phyloP scores from a whole-genome alignment of 1,140 invertebrate genomes.

The Pectinophora gossypiella region DNA sequence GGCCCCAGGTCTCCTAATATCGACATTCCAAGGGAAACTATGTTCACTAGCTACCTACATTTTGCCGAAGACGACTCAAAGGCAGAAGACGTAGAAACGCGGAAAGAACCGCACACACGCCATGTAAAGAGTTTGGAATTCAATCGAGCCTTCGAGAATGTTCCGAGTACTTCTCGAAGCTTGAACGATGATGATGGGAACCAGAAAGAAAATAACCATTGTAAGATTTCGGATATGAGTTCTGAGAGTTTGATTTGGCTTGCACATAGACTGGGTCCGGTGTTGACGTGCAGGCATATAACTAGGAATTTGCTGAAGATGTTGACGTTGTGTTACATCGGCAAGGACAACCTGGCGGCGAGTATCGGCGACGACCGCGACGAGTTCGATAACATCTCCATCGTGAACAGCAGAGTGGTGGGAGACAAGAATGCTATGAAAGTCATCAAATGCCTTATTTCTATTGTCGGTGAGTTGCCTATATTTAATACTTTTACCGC shows the following conservation, averaged over 20 bases:
- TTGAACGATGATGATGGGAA: constrained; percentile 30
- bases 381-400: constrained; percentile 75
- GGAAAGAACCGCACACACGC: constrained; percentile 44
- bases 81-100: constrained; percentile 79
- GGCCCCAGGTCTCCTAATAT: constrained; percentile 51
- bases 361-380: constrained; percentile 49
- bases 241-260: constrained; percentile 94
- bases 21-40: constrained; percentile 53
- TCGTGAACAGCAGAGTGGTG: constrained; percentile 77
- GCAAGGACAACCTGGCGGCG: constrained; percentile 84
- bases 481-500: too few species aligned
- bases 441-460: constrained; percentile 91
- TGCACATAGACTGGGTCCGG: constrained; percentile 94
- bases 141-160: constrained; percentile 11
- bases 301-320: constrained; percentile 95
- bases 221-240: constrained; percentile 92
- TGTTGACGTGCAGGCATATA: constrained; percentile 92
- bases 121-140: constrained; percentile 33
- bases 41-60: constrained; percentile 68
- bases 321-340: constrained; percentile 94
- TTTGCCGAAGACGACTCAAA: constrained; percentile 44
- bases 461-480: constrained; percentile 86
- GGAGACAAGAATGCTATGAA: constrained; percentile 90
- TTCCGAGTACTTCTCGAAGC: constrained; percentile 9
- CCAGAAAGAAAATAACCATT: constrained; percentile 50